These are phyloP conservation scores for Rhabdophis nuchalis DNA, from an alignment of 2,797 vertebrate species.

Conservation along the genomic window DNA sequence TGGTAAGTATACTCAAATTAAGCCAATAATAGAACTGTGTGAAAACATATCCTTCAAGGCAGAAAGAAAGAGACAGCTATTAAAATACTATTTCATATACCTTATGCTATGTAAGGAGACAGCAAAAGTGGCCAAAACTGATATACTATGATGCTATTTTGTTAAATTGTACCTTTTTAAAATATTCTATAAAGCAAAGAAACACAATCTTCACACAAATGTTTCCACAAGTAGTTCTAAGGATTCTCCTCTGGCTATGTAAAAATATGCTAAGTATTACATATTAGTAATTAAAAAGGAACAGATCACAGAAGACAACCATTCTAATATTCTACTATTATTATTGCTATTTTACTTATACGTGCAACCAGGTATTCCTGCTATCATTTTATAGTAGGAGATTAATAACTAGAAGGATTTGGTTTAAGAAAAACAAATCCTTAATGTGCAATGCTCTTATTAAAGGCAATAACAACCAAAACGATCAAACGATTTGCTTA, in stretches of 20 bases:
- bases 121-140: neutral
- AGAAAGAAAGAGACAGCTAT: neutral
- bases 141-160: neutral
- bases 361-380: neutral
- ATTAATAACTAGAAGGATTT: neutral
- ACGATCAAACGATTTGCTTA: neutral
- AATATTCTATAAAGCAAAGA: neutral
- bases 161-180: neutral
- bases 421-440: neutral
- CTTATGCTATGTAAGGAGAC: neutral
- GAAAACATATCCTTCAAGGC: neutral
- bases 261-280: neutral
- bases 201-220: neutral
- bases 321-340: neutral
- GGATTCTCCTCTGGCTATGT: neutral
- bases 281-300: neutral
- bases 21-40: neutral
- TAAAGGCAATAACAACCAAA: neutral
- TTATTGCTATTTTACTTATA: neutral
- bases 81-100: neutral
- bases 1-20: neutral
- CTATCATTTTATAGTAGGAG: neutral
- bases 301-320: neutral
- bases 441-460: slow-evolving; percentile 4
- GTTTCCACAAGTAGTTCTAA: neutral